Conservation (phyloP, 1,140 invertebrate species). For the Drosophila santomea region DNA sequence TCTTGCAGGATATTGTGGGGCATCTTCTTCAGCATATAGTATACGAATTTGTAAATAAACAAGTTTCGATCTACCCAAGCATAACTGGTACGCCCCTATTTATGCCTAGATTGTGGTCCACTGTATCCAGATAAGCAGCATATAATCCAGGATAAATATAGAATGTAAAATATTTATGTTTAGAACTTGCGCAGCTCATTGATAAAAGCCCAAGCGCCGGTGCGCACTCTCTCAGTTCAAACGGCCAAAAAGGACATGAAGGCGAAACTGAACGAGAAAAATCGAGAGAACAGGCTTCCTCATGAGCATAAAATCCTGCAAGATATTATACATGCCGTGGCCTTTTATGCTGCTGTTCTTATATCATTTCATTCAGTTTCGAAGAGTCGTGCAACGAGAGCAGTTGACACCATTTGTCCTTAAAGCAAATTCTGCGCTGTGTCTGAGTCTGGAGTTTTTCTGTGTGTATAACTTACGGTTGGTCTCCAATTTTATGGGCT, state of each 20-base stretch:
- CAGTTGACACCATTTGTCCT: slow-evolving; percentile 60
- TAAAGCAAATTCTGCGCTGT: slow-evolving; percentile 13
- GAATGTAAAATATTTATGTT: slow-evolving; percentile 62
- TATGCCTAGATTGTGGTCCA: slow-evolving; percentile 4
- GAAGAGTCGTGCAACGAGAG: slow-evolving; percentile 68
- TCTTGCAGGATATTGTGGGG: too few species aligned
- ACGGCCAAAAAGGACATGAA: slow-evolving; percentile 9
- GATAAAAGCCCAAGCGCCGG: slow-evolving; percentile 51
- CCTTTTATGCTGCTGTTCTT: slow-evolving; percentile 69
- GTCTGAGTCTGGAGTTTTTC: slow-evolving; percentile 48
- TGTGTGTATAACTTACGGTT: slow-evolving; percentile 81
- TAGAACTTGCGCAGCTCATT: slow-evolving; percentile 79
- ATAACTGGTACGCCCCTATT: neutral
- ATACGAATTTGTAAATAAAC: too few species aligned
- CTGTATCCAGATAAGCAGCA: slow-evolving; percentile 7
- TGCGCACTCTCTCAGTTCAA: slow-evolving; percentile 43
- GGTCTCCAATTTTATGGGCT: slow-evolving; percentile 41
- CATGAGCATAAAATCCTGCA: slow-evolving; percentile 67
- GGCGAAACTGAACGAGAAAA: neutral
- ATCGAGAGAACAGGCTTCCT: slow-evolving; percentile 27
- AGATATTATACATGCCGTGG: slow-evolving; percentile 64
- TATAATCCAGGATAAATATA: slow-evolving; percentile 58
- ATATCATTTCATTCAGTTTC: slow-evolving; percentile 65
- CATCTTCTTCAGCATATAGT: too few species aligned
- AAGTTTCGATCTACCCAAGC: too few species aligned